Conservation (phyloP, 2,797 vertebrate species). For the Malurus splendens region DNA sequence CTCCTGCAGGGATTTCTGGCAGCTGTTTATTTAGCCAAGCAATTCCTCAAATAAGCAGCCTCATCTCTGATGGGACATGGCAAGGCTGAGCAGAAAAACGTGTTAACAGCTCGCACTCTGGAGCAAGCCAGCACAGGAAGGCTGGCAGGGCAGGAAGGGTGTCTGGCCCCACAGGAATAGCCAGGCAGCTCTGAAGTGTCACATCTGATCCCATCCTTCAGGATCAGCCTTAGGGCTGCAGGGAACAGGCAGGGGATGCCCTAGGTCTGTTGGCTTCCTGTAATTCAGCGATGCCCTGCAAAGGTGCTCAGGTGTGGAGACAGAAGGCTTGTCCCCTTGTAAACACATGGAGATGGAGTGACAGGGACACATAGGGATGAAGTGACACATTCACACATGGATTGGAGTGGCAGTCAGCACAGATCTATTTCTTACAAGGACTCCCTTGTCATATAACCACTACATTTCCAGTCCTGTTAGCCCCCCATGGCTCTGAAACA, state of each 20-base stretch:
- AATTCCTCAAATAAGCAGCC: constrained; percentile 8
- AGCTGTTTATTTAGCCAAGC: constrained; percentile 35
- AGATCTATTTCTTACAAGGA: neutral
- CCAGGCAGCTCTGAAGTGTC: neutral
- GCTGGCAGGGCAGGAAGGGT: neutral
- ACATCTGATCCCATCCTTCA: neutral
- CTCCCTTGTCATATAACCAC: neutral
- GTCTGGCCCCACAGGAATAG: neutral
- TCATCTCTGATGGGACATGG: neutral
- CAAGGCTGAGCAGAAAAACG: neutral
- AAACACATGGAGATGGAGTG: neutral
- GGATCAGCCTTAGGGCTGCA: neutral
- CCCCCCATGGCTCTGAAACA: neutral
- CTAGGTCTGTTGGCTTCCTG: neutral
- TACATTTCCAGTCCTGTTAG: neutral
- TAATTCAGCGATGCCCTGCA: accelerated
- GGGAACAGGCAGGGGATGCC: neutral
- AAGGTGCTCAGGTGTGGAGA: neutral
- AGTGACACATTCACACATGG: neutral
- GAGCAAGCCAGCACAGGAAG: neutral
- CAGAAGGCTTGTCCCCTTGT: neutral
- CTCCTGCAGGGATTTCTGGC: constrained; percentile 9
- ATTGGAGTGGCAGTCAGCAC: neutral
- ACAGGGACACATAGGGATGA: neutral
- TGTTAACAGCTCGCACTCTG: neutral